Evolutionary conservation across 2,888 invertebrate species (phyloP).

Genomic region (Brachynemurus nebulosus): DNA sequence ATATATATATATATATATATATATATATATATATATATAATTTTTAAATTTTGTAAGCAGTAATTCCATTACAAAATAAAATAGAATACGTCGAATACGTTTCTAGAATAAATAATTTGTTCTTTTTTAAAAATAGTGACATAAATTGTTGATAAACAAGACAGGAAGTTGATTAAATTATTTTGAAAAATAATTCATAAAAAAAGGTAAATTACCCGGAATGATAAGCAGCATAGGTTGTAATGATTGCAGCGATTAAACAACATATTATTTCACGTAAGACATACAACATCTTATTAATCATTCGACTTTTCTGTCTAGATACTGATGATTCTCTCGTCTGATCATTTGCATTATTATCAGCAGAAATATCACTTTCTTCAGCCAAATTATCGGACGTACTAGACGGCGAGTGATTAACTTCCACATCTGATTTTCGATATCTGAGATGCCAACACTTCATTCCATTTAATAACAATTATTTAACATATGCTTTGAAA

Average conservation of each 20-base stretch:
- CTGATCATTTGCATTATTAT: slow-evolving; percentile 1
- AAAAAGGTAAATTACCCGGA: slow-evolving; percentile 46
- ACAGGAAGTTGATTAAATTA: too few relatives aligned
- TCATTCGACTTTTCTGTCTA: slow-evolving; percentile 6
- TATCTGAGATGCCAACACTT: slow-evolving; percentile 18
- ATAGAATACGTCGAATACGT: too few relatives aligned
- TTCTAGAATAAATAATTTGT: too few relatives aligned
- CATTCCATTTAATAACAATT: too few relatives aligned
- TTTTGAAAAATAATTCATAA: background rate
- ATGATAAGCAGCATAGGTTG: slow-evolving; percentile 54
- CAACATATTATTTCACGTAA: slow-evolving; percentile 50
- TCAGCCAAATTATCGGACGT: slow-evolving; percentile 7
- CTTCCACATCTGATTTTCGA: slow-evolving; percentile 11
- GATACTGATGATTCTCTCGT: slow-evolving; percentile 8
- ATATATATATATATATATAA: too few relatives aligned
- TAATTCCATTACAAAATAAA: too few relatives aligned
- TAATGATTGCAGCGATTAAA: slow-evolving; percentile 46
- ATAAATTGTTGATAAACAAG: too few relatives aligned
- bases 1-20: too few relatives aligned
- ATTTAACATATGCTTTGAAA: too few relatives aligned
- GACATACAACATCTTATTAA: slow-evolving; percentile 39
- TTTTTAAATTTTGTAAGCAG: too few relatives aligned
- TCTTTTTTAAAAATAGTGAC: too few relatives aligned
- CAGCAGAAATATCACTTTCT: background rate
- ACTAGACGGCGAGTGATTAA: too few relatives aligned